Base-by-base conservation (phyloP, 2,113 vertebrate species). In the Ptilonorhynchus violaceus region DNA sequence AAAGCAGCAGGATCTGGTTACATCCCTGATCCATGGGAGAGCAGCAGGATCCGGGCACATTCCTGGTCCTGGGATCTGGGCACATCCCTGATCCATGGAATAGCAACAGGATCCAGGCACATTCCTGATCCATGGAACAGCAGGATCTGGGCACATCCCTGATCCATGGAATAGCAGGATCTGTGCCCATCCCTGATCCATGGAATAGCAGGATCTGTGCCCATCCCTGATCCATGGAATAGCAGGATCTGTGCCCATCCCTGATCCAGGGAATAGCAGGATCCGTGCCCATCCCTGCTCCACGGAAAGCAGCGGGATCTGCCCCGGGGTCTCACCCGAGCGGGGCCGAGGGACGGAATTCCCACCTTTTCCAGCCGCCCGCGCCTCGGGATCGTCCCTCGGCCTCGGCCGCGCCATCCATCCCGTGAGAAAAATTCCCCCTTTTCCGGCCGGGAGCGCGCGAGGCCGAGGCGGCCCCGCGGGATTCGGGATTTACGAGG, bases 161-260 rank as follows among this genome's bases (percentile, higher is more conserved):
- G 44, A 21, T 25, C 19, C 27, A 39, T 3, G 25, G 18, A 50
- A 28, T 4, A 4, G 3, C 28, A 14, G 70, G 41, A 44, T 55
- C 19, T 18, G 15, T 6, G 33, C 15, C 1, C 11, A 31, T 39
- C 3, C 21, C 27, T 49, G 44, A 31, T 50, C 58, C 35, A 62
- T 0, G 15, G 56, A 49, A 19, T 0, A 1, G 1, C 21, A 2
- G 12, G 22, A 41, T 63, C 35, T 1, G 2, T 2, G 8, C 8
- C 10, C 15, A 46, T 33, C 5, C 62, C 15, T 25, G 25, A 15
- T 7, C 44, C 23, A 49, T 0, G 11, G 44, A 64, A 53, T 0
- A 1, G 4, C 11, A 7, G 60, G 41, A 44, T 55, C 19, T 18
- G 15, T 7, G 33, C 11, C 1, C 9, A 37, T 39, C 2, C 21